Percentiles rank a stretch among this genome's conserved stretches.
Conservation (phyloP, 2,888 invertebrate genomes). For the Drosophila meridiana region DNA sequence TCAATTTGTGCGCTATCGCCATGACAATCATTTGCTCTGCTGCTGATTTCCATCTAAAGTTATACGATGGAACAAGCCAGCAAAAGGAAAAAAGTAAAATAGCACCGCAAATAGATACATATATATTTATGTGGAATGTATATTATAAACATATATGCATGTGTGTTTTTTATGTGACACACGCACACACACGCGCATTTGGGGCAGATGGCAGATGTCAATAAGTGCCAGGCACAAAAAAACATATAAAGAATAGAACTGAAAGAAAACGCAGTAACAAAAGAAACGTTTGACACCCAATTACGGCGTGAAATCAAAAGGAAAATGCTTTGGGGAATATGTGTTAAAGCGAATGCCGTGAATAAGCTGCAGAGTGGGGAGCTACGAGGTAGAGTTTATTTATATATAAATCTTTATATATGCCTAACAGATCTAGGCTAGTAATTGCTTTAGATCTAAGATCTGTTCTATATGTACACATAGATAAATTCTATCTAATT, state of each 20-base stretch:
- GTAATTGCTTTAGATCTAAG: no score
- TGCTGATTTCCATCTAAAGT: conserved; percentile 73
- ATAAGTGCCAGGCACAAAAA: conserved; percentile 68
- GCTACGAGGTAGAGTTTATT: not conserved
- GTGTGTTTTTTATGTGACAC: conserved; percentile 26
- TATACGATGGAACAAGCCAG: conserved; percentile 39
- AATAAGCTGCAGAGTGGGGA: not conserved
- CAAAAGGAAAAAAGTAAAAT: conserved; percentile 35
- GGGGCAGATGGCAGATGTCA: conserved; percentile 73
- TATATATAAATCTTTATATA: not conserved
- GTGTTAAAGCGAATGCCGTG: conserved; percentile 8
- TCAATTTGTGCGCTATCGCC: conserved; percentile 69
- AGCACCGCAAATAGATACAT: conserved; percentile 28
- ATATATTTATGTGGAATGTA: conserved; percentile 13
- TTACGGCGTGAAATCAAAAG: conserved; percentile 78
- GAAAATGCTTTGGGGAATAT: conserved; percentile 68
- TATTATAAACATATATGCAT: conserved; percentile 22
- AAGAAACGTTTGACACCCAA: conserved; percentile 78
- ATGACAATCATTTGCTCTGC: conserved; percentile 70
- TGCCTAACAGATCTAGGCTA: no score
- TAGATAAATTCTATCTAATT: not conserved
- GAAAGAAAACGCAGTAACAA: conserved; percentile 66
- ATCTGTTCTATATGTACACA: not conserved
- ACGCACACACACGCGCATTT: conserved; percentile 8
- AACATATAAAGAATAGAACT: conserved; percentile 16